Evolutionary conservation across 2,888 invertebrate genomes (phyloP).

Genomic region (Hemistola chrysoprasaria): DNA sequence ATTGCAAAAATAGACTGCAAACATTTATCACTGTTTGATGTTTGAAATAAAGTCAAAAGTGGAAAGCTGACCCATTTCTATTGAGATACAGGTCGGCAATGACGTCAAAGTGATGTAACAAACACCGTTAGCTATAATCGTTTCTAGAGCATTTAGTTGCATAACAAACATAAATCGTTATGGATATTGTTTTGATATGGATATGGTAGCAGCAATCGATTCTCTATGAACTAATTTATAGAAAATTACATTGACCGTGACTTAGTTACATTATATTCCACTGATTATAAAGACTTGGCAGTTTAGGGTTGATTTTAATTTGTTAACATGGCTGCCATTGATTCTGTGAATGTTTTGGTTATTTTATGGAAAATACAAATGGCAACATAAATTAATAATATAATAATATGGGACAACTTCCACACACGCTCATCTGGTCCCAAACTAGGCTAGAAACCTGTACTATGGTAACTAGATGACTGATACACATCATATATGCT

Average conservation of each 20-base stretch:
- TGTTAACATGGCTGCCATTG: too few species aligned
- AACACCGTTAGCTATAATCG: conserved; percentile 31
- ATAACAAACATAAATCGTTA: conserved; percentile 59
- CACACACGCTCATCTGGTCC: too few species aligned
- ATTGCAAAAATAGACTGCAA: conserved; percentile 31
- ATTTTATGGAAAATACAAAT: too few species aligned
- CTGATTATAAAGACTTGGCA: too few species aligned
- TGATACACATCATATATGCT: too few species aligned
- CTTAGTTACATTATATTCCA: conserved; percentile 20
- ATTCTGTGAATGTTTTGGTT: too few species aligned
- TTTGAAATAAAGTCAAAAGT: conserved; percentile 63
- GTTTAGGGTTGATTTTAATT: too few species aligned
- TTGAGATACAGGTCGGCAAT: conserved; percentile 47
- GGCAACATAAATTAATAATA: too few species aligned
- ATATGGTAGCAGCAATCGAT: conserved; percentile 26
- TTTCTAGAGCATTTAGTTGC: conserved; percentile 47
- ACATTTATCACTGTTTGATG: conserved; percentile 40
- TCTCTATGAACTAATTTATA: conserved; percentile 28
- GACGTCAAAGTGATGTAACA: conserved; percentile 66
- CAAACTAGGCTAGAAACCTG: too few species aligned
- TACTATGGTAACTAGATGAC: too few species aligned
- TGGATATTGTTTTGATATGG: conserved; percentile 29
- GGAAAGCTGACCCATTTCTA: conserved; percentile 70
- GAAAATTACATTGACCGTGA: conserved; percentile 33
- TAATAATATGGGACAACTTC: too few species aligned